phyloP scores from a whole-genome alignment of 1,140 invertebrate species.

The Camponotus pennsylvanicus region DNA sequence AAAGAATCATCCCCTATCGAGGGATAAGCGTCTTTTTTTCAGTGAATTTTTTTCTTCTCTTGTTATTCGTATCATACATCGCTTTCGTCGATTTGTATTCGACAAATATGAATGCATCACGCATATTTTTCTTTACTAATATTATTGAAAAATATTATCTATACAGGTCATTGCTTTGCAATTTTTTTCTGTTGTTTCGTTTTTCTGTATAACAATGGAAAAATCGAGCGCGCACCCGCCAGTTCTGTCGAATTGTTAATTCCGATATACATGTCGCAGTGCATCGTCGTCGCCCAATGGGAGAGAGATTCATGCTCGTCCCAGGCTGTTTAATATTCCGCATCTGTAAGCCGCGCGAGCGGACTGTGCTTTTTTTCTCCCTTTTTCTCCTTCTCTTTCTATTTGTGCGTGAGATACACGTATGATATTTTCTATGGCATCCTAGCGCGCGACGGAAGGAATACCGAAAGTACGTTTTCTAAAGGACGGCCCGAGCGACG shows the following conservation, averaged over 20 bases:
- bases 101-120: not conserved
- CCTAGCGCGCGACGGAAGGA: conserved; percentile 37
- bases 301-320: conserved; percentile 48
- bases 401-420: conserved; percentile 9
- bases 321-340: conserved; percentile 53
- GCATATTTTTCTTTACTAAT: not conserved
- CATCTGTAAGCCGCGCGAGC: conserved; percentile 51
- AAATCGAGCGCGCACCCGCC: conserved; percentile 5
- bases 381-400: not conserved
- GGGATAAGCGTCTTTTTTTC: too few relatives aligned
- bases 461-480: conserved; percentile 58
- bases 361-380: conserved; percentile 14
- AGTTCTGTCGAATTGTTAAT: conserved; percentile 58
- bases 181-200: not conserved
- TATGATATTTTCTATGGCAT: conserved; percentile 41
- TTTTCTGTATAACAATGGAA: conserved; percentile 21
- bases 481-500: conserved; percentile 19
- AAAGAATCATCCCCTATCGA: not conserved
- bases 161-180: conserved; percentile 5
- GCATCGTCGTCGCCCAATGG: conserved; percentile 16
- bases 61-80: not conserved
- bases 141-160: conserved; percentile 7
- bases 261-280: conserved; percentile 51
- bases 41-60: not conserved
- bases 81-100: not conserved